These are phyloP conservation scores for Oreochromis tanganicae DNA, from an alignment of 2,113 vertebrate genomes.

Conservation along the genomic window DNA sequence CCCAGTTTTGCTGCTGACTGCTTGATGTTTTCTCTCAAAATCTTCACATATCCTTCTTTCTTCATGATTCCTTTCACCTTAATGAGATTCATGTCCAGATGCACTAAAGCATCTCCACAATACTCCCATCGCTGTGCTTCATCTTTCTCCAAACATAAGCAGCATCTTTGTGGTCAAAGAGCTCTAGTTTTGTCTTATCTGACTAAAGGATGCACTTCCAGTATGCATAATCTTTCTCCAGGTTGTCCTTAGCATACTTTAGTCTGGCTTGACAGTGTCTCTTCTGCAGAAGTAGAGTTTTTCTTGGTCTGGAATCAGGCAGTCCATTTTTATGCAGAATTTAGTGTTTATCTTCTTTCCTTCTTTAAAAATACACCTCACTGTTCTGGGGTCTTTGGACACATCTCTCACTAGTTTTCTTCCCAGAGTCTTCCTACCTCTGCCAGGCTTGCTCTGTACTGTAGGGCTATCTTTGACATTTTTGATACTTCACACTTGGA, in stretches of 20 bases:
- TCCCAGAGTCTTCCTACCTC: neutral
- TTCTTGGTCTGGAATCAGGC: neutral
- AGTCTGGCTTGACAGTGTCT: neutral
- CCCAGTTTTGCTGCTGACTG: neutral
- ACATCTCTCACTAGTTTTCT: neutral
- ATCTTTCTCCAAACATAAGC: neutral
- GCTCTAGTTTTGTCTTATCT: neutral
- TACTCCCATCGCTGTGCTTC: neutral
- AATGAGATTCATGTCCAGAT: neutral
- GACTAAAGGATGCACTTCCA: neutral
- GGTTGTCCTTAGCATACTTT: neutral
- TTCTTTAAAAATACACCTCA: neutral
- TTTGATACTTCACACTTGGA: neutral
- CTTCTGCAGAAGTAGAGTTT: neutral
- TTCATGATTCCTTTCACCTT: neutral
- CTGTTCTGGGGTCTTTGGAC: neutral
- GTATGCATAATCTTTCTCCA: neutral
- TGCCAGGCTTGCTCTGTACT: neutral
- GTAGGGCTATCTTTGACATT: neutral
- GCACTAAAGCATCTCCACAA: neutral
- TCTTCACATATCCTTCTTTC: neutral
- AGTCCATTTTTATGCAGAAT: neutral
- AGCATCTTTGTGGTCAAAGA: neutral
- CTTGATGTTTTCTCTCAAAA: neutral
- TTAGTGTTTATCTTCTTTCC: neutral